Conservation (phyloP, 2,888 invertebrate species). For the Apamea sordens region DNA sequence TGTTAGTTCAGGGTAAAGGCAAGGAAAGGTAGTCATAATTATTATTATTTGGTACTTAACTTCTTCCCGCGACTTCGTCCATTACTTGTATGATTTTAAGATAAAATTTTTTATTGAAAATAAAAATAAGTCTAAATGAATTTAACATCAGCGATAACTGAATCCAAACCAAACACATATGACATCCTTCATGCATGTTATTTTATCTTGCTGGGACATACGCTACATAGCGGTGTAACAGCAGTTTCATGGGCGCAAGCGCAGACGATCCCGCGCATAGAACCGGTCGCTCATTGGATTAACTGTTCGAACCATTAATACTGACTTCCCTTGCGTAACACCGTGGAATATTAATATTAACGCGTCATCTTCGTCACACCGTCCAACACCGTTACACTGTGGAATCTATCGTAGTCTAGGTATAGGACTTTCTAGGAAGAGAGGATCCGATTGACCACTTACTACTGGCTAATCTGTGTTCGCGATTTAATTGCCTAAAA, state of each 20-base stretch:
- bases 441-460: conserved; percentile 6
- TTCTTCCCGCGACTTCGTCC: too few species aligned
- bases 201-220: neutral
- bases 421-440: conserved; percentile 10
- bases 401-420: conserved; percentile 30
- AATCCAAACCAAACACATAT: neutral
- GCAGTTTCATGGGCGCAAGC: conserved; percentile 43
- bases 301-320: conserved; percentile 64
- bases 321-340: conserved; percentile 72
- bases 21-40: too few species aligned
- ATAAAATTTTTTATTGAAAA: too few species aligned
- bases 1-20: too few species aligned
- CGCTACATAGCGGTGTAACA: conserved; percentile 44
- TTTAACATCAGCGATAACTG: neutral
- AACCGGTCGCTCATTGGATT: conserved; percentile 69
- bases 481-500: too few species aligned
- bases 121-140: neutral
- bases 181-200: neutral
- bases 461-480: neutral
- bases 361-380: conserved; percentile 42
- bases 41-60: too few species aligned
- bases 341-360: conserved; percentile 61
- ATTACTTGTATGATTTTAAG: too few species aligned
- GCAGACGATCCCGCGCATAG: conserved; percentile 57
- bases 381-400: conserved; percentile 41